Evolutionary conservation across 2,113 vertebrate genomes (phyloP).

Genomic region (Parus major): DNA sequence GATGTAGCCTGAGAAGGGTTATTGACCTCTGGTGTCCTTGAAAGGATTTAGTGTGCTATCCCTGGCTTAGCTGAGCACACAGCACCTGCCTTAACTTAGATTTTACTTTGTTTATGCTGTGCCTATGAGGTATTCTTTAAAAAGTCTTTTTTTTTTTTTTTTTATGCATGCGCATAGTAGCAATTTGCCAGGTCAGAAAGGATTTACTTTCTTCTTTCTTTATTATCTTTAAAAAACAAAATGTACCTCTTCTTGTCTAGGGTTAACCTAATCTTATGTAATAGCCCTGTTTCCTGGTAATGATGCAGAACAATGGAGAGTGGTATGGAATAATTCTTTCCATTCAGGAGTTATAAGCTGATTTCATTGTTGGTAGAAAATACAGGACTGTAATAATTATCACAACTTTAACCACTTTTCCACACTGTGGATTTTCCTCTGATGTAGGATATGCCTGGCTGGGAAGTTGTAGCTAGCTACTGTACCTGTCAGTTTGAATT

Average conservation of each 20-base stretch:
- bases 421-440: conserved; percentile 20
- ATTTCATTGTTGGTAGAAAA: conserved; percentile 37
- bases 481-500: conserved; percentile 2
- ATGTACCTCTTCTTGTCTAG: neutral
- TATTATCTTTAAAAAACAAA: neutral
- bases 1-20: neutral
- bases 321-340: conserved; percentile 48
- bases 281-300: conserved; percentile 30
- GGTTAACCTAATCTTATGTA: neutral
- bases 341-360: conserved; percentile 20
- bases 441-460: neutral
- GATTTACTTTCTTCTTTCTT: conserved; percentile 1
- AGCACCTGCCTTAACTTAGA: neutral
- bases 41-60: neutral
- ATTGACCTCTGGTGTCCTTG: neutral
- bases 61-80: neutral
- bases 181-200: neutral
- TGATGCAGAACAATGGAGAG: conserved; percentile 13
- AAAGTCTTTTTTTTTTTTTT: neutral
- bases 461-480: neutral
- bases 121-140: neutral
- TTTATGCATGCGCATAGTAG: neutral
- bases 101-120: neutral
- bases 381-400: conserved; percentile 22
- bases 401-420: conserved; percentile 35